Evolutionary conservation across 92 coral and sea anemone genomes (phyloP).

Genomic region (Epizoanthus rinbou): DNA sequence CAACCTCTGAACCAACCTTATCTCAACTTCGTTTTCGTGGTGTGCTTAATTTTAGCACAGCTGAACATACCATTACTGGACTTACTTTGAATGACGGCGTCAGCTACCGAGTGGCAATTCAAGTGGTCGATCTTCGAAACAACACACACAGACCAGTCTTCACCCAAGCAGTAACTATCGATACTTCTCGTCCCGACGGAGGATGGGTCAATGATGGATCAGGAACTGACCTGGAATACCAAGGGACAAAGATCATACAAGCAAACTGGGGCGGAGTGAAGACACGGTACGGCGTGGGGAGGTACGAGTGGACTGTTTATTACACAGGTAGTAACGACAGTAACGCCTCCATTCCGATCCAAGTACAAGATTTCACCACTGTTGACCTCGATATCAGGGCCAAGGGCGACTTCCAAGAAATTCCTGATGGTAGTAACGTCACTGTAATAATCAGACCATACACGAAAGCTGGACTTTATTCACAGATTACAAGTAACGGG

Average conservation of each 20-base stretch:
- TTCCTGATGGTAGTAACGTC: conserved; percentile 6
- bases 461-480: conserved; percentile 84
- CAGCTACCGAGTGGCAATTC: conserved; percentile 71
- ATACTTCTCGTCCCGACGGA: conserved; percentile 73
- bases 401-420: too few species aligned
- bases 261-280: conserved; percentile 95
- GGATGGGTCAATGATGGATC: conserved; percentile 93
- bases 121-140: conserved; percentile 71
- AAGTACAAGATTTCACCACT: conserved; percentile 59
- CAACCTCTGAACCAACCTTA: conserved; percentile 55
- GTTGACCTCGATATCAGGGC: conserved; percentile 47
- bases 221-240: conserved; percentile 78
- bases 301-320: conserved; percentile 80
- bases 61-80: conserved; percentile 53
- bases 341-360: conserved; percentile 31
- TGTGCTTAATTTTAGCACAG: conserved; percentile 48
- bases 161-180: conserved; percentile 63
- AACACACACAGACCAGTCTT: conserved; percentile 65
- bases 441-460: conserved; percentile 64
- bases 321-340: conserved; percentile 39
- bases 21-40: conserved; percentile 35
- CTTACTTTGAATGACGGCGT: conserved; percentile 60
- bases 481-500: conserved; percentile 83
- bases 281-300: conserved; percentile 73
- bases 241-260: conserved; percentile 63